Conservation (phyloP, 1,140 invertebrate genomes). For the Drosophila hydei region DNA sequence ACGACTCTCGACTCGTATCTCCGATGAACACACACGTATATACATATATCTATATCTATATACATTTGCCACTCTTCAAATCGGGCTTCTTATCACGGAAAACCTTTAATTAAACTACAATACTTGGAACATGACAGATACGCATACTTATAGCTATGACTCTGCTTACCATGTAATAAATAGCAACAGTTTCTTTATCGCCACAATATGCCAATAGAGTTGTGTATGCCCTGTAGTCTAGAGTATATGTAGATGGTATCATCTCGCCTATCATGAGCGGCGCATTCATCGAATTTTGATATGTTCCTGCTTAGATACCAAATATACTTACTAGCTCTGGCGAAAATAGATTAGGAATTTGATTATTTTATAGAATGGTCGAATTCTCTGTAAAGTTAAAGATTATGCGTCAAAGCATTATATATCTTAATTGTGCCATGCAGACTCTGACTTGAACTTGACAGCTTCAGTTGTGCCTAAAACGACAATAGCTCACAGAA, state of each 20-base stretch:
- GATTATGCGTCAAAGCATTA: no score
- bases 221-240: not conserved
- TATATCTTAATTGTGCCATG: no score
- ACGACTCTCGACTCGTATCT: slow-evolving; percentile 21
- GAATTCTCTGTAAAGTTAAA: no score
- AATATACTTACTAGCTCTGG: no score
- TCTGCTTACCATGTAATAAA: slow-evolving; percentile 25
- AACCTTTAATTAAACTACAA: slow-evolving; percentile 53
- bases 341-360: no score
- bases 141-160: slow-evolving; percentile 8
- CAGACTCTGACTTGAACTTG: no score
- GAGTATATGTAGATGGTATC: not conserved
- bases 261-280: no score
- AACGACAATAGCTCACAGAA: no score
- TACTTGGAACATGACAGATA: slow-evolving; percentile 35
- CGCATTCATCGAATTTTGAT: no score
- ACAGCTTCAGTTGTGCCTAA: no score
- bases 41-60: not conserved
- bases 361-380: no score
- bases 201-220: slow-evolving; percentile 9
- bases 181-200: slow-evolving; percentile 9
- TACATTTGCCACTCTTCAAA: slow-evolving; percentile 31
- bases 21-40: not conserved
- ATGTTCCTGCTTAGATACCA: no score
- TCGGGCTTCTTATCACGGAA: slow-evolving; percentile 37